These are phyloP conservation scores for Xerus rutilus DNA, from an alignment of 2,797 vertebrate species.

Conservation along the genomic window DNA sequence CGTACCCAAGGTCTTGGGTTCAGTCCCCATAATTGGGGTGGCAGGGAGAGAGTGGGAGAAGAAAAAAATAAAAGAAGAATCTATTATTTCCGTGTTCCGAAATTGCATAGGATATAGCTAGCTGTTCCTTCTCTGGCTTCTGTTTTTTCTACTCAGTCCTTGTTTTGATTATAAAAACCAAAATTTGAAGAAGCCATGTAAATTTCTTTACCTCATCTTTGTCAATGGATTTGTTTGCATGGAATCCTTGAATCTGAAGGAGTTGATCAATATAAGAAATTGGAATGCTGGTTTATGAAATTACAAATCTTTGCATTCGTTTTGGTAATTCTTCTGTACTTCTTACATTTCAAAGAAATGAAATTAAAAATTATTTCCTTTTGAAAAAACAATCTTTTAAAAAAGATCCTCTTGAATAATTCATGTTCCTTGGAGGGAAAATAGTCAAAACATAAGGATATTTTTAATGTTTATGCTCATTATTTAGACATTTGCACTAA, in stretches of 20 bases:
- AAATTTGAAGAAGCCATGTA: neutral
- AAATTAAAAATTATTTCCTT: constrained; percentile 32
- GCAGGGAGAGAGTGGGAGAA: no score
- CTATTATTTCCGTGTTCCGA: neutral
- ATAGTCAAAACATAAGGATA: neutral
- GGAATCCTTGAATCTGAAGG: constrained; percentile 20
- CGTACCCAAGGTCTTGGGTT: no score
- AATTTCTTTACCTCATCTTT: neutral
- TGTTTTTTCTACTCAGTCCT: neutral
- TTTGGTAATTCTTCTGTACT: neutral
- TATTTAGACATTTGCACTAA: constrained; percentile 21
- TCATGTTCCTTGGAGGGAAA: neutral
- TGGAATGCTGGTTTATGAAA: neutral
- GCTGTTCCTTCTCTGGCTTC: neutral
- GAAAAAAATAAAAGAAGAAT: neutral
- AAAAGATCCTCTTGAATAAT: neutral
- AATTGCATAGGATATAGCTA: neutral
- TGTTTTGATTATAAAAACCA: constrained; percentile 20
- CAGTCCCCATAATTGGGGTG: no score
- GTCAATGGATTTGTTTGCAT: neutral
- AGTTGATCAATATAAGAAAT: neutral
- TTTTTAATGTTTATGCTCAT: neutral
- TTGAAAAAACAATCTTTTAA: neutral
- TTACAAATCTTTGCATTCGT: neutral
- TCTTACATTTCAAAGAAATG: constrained; percentile 15